Conservation (phyloP, 2,797 vertebrate species). For the Mergus octosetaceus region DNA sequence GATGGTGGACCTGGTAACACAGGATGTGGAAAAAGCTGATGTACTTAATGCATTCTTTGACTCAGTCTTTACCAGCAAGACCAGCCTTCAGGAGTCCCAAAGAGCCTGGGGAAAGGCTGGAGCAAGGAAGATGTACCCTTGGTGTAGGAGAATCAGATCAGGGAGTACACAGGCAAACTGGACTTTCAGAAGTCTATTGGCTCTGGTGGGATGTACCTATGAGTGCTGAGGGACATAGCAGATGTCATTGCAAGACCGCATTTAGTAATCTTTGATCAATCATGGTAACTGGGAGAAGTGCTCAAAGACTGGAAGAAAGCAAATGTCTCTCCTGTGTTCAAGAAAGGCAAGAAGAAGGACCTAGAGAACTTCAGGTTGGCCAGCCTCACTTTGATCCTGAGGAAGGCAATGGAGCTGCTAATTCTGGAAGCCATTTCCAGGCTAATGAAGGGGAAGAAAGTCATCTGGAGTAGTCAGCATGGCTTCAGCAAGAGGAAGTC, state of each 20-base stretch:
- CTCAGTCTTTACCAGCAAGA: neutral
- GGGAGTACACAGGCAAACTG: neutral
- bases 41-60: neutral
- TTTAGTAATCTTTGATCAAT: neutral
- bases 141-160: neutral
- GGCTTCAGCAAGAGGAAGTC: neutral
- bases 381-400: no score
- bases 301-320: neutral
- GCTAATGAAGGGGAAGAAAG: neutral
- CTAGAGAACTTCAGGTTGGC: neutral
- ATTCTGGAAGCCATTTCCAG: neutral
- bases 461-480: neutral
- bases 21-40: neutral
- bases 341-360: neutral
- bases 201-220: neutral
- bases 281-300: neutral
- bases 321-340: neutral
- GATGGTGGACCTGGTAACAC: neutral
- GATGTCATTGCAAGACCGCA: neutral
- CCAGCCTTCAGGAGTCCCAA: neutral
- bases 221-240: neutral
- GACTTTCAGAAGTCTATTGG: neutral
- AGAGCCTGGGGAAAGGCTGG: neutral
- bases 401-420: neutral
- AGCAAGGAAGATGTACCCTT: neutral